Conservation (phyloP, 2,888 invertebrate genomes). For the Caenorhabditis angaria region DNA sequence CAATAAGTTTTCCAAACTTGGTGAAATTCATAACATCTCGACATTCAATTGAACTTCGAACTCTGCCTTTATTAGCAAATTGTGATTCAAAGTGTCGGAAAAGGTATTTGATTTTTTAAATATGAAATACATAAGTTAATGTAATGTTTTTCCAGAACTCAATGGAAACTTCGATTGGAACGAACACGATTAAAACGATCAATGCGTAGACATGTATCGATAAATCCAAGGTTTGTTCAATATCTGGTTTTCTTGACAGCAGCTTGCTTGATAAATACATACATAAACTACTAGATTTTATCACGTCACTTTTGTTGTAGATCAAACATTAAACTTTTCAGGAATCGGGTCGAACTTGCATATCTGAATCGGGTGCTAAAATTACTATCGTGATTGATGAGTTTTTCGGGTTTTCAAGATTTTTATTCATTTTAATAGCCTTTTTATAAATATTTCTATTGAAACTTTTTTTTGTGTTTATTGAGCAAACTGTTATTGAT, state of each 20-base stretch:
- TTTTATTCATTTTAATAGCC: neutral
- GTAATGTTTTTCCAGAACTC: constrained; percentile 6
- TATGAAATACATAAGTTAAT: constrained; percentile 1
- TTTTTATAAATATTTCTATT: neutral
- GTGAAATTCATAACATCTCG: constrained; percentile 17
- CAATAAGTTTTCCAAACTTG: constrained; percentile 34
- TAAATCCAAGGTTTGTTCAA: constrained; percentile 8
- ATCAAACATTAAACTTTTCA: constrained; percentile 7
- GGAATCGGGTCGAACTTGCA: neutral
- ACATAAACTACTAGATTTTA: neutral
- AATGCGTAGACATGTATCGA: neutral
- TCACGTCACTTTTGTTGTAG: neutral
- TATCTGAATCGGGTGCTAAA: constrained; percentile 4
- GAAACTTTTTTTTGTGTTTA: neutral
- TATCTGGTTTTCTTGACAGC: neutral
- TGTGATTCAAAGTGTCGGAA: constrained; percentile 29
- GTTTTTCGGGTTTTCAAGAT: neutral
- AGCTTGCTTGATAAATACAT: neutral
- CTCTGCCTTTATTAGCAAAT: constrained; percentile 14
- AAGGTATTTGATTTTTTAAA: neutral
- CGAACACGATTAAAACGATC: neutral
- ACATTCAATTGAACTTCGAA: constrained; percentile 18
- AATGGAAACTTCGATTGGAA: neutral
- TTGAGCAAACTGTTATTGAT: constrained; percentile 1
- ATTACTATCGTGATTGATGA: neutral